Evolutionary conservation across 2,113 vertebrate species (phyloP).

Genomic region (Rallus limicola): DNA sequence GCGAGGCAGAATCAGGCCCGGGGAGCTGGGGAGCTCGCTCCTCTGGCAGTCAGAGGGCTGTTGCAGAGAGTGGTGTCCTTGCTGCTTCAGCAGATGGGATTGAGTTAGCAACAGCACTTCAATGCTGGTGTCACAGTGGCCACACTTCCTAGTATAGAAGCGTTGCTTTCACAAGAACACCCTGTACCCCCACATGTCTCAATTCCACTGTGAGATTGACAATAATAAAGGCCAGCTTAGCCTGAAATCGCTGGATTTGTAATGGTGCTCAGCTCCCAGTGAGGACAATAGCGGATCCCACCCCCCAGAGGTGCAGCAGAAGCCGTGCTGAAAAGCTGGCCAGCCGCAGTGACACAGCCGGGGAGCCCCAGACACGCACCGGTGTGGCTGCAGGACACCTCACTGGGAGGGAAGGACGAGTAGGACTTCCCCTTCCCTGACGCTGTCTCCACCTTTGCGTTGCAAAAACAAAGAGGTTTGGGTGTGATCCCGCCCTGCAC

Average conservation of each 20-base stretch:
- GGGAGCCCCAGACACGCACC: not conserved
- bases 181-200: not conserved
- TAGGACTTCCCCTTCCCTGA: slow-evolving; percentile 32
- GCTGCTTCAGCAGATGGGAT: not conserved
- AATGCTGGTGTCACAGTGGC: not conserved
- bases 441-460: slow-evolving; percentile 42
- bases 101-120: not conserved
- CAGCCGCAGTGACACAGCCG: not conserved
- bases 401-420: not conserved
- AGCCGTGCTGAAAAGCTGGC: not conserved
- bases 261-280: not conserved
- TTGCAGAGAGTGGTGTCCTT: not conserved
- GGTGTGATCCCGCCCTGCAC: slow-evolving; percentile 16
- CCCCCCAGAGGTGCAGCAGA: not conserved
- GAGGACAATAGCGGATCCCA: not conserved
- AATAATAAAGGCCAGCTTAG: not conserved
- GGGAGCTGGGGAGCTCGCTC: not conserved
- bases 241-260: slow-evolving; percentile 10
- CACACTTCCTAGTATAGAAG: not conserved
- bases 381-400: not conserved
- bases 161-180: not conserved
- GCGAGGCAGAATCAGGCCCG: not conserved
- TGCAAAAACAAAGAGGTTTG: slow-evolving; percentile 54
- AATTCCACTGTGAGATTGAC: not conserved
- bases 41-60: not conserved